Evolutionary conservation across 2,113 vertebrate species (phyloP).

Genomic region (Onychostruthus taczanowskii): DNA sequence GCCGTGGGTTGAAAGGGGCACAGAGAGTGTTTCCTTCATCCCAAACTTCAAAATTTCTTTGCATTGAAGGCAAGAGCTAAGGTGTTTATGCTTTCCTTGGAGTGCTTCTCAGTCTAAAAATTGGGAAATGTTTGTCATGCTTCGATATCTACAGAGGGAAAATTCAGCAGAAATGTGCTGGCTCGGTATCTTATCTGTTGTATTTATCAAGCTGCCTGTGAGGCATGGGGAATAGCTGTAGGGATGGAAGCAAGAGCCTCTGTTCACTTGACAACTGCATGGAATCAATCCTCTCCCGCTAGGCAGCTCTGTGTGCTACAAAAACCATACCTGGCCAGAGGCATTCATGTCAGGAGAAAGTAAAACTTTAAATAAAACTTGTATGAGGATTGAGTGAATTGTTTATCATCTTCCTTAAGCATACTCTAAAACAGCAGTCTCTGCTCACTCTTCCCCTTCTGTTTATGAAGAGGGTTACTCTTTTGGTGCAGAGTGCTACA

Average conservation of each 20-base stretch:
- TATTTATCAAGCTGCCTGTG: neutral
- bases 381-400: neutral
- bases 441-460: neutral
- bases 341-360: neutral
- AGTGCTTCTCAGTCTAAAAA: neutral
- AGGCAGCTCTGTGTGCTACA: neutral
- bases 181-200: neutral
- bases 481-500: neutral
- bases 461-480: neutral
- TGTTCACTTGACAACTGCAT: neutral
- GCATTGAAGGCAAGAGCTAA: neutral
- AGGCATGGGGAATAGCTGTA: neutral
- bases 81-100: neutral
- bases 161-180: neutral
- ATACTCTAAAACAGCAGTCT: neutral
- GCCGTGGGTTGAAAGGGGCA: neutral
- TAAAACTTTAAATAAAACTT: neutral
- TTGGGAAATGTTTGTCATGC: neutral
- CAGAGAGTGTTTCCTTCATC: neutral
- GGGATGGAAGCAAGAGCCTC: neutral
- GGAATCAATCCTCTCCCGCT: rapidly evolving
- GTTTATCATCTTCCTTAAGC: neutral
- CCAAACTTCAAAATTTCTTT: neutral
- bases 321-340: neutral
- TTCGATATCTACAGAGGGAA: neutral